Evolutionary conservation across 2,888 invertebrate genomes (phyloP).

Genomic region (Scaptodrosophila latifasciaeformis): DNA sequence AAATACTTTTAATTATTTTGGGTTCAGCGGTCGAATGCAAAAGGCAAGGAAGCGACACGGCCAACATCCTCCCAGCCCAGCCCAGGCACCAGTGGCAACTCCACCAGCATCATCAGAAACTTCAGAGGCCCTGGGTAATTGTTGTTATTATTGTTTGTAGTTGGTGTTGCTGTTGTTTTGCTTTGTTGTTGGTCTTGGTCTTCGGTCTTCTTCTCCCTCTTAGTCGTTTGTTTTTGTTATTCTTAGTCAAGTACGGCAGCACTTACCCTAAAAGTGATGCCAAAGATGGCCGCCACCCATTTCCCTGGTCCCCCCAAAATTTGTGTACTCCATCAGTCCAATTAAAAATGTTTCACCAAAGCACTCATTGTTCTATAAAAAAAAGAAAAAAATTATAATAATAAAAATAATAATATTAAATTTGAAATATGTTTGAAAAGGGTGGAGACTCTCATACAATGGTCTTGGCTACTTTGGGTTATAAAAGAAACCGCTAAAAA

Average conservation of each 20-base stretch:
- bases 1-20: slow-evolving; percentile 66
- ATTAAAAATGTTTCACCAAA: slow-evolving; percentile 23
- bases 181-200: background rate
- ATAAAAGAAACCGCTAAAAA: background rate
- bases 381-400: background rate
- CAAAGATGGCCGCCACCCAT: slow-evolving; percentile 21
- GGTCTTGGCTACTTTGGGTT: no score
- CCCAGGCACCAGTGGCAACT: background rate
- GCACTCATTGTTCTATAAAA: background rate
- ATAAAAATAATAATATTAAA: background rate
- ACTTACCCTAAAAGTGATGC: slow-evolving; percentile 7
- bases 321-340: slow-evolving; percentile 31
- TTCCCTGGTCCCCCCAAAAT: no score
- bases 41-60: slow-evolving; percentile 34
- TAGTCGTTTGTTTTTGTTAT: no score
- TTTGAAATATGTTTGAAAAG: no score
- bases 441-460: no score
- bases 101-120: no score
- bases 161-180: background rate
- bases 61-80: slow-evolving; percentile 1
- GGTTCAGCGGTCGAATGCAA: slow-evolving; percentile 63
- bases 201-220: no score
- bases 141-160: background rate
- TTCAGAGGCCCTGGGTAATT: no score
- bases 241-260: no score